A percentile compares a stretch with the other conserved stretches of the same genome.
phyloP scores from a whole-genome alignment of 2,888 invertebrate genomes.

The Trichopoda pennipes region DNA sequence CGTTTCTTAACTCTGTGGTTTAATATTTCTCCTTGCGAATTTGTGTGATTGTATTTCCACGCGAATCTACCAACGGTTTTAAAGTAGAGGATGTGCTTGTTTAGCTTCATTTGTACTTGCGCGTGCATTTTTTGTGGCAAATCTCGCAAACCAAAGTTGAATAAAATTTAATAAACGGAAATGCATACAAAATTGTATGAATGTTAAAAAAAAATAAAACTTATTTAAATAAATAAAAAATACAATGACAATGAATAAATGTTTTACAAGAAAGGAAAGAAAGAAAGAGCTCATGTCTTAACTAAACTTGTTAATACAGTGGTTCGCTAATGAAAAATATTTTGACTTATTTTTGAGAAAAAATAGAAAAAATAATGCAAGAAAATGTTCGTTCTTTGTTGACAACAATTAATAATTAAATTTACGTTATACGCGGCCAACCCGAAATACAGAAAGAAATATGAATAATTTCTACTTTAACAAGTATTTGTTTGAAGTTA shows the following conservation, averaged over 20 bases:
- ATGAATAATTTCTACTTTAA: too few relatives aligned
- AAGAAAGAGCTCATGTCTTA: neutral
- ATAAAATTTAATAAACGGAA: slow-evolving; percentile 14
- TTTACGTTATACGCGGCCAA: too few relatives aligned
- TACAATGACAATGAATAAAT: slow-evolving; percentile 9
- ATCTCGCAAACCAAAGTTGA: slow-evolving; percentile 50
- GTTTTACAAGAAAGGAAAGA: too few relatives aligned
- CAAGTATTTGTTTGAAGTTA: too few relatives aligned
- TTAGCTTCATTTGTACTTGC: slow-evolving; percentile 58
- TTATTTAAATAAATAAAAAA: slow-evolving; percentile 4
- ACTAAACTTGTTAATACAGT: neutral
- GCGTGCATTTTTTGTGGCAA: slow-evolving; percentile 41
- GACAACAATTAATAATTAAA: too few relatives aligned
- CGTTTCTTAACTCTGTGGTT: slow-evolving; percentile 21
- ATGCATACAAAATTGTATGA: neutral
- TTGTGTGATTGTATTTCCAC: slow-evolving; percentile 19
- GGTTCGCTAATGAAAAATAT: neutral
- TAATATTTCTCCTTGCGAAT: slow-evolving; percentile 24
- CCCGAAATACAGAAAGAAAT: too few relatives aligned
- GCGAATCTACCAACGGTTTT: slow-evolving; percentile 2
- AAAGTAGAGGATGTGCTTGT: slow-evolving; percentile 47
- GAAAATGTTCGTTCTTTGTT: too few relatives aligned
- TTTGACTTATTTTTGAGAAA: too few relatives aligned
- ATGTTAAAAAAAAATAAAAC: neutral
- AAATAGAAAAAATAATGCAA: too few relatives aligned